Evolutionary conservation across 2,113 vertebrate genomes (phyloP).

Genomic region (Pitta sordida): DNA sequence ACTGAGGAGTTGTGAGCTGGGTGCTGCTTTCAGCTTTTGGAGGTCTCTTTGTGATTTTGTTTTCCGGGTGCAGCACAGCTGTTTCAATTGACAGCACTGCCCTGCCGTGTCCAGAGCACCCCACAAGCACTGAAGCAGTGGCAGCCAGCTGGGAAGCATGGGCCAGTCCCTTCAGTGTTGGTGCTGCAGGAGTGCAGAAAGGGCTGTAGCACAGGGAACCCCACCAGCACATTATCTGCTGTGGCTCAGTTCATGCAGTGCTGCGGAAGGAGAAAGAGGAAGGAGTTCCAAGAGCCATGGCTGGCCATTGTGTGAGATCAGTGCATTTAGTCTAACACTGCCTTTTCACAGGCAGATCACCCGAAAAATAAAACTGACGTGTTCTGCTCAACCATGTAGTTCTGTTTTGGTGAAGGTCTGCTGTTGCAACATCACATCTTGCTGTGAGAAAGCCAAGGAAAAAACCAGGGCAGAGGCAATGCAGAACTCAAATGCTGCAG

Average conservation of each 20-base stretch:
- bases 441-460: not conserved
- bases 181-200: fast-evolving
- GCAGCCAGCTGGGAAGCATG: not conserved
- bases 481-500: fast-evolving
- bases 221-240: fast-evolving
- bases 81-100: fast-evolving
- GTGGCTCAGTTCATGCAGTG: fast-evolving
- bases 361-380: not conserved
- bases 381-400: not conserved
- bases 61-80: not conserved
- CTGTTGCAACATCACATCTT: not conserved
- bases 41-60: not conserved
- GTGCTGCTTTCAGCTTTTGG: not conserved
- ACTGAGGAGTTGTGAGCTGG: fast-evolving
- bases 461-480: not conserved
- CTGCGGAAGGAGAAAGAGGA: not conserved
- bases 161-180: not conserved
- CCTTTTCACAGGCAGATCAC: not conserved
- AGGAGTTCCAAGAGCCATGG: not conserved
- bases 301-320: not conserved
- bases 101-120: fast-evolving
- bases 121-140: fast-evolving
- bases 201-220: not conserved
- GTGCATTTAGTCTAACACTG: not conserved
- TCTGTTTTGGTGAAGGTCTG: not conserved